Conservation (phyloP, 1,140 invertebrate species). For the Galleria mellonella region DNA sequence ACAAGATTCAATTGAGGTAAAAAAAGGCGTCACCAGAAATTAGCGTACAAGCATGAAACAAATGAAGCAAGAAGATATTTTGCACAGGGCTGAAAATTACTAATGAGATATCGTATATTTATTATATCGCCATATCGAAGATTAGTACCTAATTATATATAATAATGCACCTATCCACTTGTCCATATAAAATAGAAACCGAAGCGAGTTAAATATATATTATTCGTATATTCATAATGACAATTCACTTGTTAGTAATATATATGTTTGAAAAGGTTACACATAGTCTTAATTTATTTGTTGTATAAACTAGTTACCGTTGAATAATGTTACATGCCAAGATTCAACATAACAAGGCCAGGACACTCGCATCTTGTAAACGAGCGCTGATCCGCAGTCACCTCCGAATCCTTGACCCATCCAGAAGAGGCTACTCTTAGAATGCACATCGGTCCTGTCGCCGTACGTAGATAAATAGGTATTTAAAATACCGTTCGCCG, state of each 20-base stretch:
- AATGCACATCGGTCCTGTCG: conserved; percentile 66
- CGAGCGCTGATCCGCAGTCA: conserved; percentile 58
- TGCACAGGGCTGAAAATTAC: too few species aligned
- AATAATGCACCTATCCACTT: too few species aligned
- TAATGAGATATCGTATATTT: too few species aligned
- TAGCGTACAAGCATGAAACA: too few species aligned
- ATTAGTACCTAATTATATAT: too few species aligned
- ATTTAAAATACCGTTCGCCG: conserved; percentile 67
- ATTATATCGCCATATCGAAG: too few species aligned
- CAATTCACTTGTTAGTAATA: background rate
- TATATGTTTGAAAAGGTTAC: background rate
- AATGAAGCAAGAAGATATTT: too few species aligned
- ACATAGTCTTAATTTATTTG: conserved; percentile 5
- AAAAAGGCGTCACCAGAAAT: too few species aligned
- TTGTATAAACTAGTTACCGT: conserved; percentile 11
- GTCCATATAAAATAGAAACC: too few species aligned
- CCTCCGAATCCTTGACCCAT: conserved; percentile 70
- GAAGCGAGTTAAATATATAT: too few species aligned
- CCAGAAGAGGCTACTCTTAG: conserved; percentile 69
- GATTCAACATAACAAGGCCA: conserved; percentile 50
- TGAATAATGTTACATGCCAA: conserved; percentile 46
- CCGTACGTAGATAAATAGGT: conserved; percentile 67
- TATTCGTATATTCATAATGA: background rate
- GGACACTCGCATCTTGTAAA: conserved; percentile 39
- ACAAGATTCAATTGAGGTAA: too few species aligned